Percentiles rank a stretch among this genome's conserved stretches.
These are phyloP conservation scores for Cyprinus carpio DNA, from an alignment of 2,113 vertebrate species.

Conservation along the genomic window DNA sequence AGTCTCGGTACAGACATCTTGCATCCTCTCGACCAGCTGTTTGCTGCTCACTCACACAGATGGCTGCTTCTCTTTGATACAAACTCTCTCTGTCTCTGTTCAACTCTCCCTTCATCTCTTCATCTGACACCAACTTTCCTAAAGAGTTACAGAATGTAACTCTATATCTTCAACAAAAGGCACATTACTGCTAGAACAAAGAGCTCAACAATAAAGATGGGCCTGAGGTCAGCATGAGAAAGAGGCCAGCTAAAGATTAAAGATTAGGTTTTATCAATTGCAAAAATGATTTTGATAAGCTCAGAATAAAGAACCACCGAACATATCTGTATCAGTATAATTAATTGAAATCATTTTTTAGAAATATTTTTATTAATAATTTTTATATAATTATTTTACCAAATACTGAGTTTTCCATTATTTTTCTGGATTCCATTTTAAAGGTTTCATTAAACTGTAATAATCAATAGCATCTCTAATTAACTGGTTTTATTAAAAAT, in stretches of 20 bases:
- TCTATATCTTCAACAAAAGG: neutral
- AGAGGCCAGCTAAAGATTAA: neutral
- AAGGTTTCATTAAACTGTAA: too few relatives aligned
- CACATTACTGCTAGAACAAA: neutral
- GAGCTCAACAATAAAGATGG: neutral
- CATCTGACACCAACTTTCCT: slow-evolving; percentile 30
- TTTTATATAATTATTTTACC: too few relatives aligned
- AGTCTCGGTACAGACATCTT: slow-evolving; percentile 90
- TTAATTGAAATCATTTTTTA: too few relatives aligned
- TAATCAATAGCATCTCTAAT: too few relatives aligned
- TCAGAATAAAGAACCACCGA: neutral
- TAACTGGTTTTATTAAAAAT: too few relatives aligned
- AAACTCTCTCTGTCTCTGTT: slow-evolving; percentile 55
- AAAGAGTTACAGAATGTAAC: slow-evolving; percentile 61
- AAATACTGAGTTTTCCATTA: too few relatives aligned
- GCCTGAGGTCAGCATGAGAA: neutral
- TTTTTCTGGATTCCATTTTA: too few relatives aligned
- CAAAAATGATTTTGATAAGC: neutral
- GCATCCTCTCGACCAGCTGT: slow-evolving; percentile 89
- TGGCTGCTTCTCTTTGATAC: slow-evolving; percentile 87
- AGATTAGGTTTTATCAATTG: neutral
- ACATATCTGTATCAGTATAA: neutral
- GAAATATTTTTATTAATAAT: too few relatives aligned
- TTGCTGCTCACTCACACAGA: slow-evolving; percentile 84
- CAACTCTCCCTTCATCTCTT: slow-evolving; percentile 29